phyloP scores from a whole-genome alignment of 1,140 invertebrate genomes.

The Helicoverpa zea region DNA sequence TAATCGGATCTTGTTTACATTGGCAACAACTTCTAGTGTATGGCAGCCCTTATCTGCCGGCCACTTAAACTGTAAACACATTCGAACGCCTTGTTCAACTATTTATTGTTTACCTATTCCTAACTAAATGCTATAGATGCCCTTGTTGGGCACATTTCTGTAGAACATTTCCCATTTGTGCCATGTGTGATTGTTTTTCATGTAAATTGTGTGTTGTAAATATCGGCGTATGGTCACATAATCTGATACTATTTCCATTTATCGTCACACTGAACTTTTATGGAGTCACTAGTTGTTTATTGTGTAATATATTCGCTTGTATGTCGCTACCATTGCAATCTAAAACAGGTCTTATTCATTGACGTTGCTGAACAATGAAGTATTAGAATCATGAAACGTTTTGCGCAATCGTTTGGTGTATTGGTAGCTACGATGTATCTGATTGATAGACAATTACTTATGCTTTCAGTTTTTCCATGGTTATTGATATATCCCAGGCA shows the following conservation, averaged over 20 bases:
- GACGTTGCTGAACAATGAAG: constrained; percentile 37
- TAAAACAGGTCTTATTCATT: constrained; percentile 29
- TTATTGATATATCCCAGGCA: too few relatives aligned
- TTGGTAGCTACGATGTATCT: neutral
- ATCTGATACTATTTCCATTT: constrained; percentile 73
- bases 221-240: constrained; percentile 72
- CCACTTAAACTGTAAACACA: constrained; percentile 76
- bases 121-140: constrained; percentile 73
- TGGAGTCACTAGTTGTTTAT: constrained; percentile 63
- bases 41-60: constrained; percentile 59
- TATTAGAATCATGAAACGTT: constrained; percentile 22
- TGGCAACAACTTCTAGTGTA: constrained; percentile 65
- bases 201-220: constrained; percentile 78
- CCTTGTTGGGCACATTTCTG: constrained; percentile 75
- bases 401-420: constrained; percentile 12
- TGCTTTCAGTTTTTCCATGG: too few relatives aligned
- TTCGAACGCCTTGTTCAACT: constrained; percentile 71
- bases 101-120: constrained; percentile 81
- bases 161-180: constrained; percentile 73
- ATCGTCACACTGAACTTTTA: constrained; percentile 69
- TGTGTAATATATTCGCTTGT: constrained; percentile 62
- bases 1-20: constrained; percentile 83
- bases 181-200: constrained; percentile 76
- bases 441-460: neutral
- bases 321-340: constrained; percentile 29